Conservation (phyloP, 1,140 invertebrate species). For the Drosophila yakuba region DNA sequence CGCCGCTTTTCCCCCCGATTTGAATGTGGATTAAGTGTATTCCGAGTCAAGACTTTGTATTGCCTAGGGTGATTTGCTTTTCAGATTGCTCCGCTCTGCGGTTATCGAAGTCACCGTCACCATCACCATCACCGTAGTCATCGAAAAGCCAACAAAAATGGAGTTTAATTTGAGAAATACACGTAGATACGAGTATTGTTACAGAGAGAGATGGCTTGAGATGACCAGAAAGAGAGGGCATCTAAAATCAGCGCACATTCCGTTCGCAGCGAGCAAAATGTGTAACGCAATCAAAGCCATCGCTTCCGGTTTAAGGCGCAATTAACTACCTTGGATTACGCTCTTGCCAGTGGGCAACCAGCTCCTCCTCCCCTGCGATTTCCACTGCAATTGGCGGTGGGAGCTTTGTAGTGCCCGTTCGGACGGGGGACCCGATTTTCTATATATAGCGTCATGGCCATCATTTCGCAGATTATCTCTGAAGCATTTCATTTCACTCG, state of each 20-base stretch:
- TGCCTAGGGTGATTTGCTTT: constrained; percentile 80
- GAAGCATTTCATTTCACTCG: constrained; percentile 50
- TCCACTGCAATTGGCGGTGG: constrained; percentile 3
- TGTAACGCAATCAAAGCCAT: constrained; percentile 83
- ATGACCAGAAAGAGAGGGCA: constrained; percentile 23
- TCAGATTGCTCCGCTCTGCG: constrained; percentile 74
- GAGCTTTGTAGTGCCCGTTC: constrained; percentile 5
- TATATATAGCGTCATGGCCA: constrained; percentile 72
- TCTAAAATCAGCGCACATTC: constrained; percentile 78
- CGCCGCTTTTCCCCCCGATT: constrained; percentile 1
- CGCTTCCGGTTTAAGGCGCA: constrained; percentile 82
- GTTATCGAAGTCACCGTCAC: constrained; percentile 51
- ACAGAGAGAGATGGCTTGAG: constrained; percentile 2
- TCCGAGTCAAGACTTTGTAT: constrained; percentile 69
- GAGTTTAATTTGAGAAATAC: constrained; percentile 62
- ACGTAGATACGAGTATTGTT: not conserved
- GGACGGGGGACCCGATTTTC: constrained; percentile 20
- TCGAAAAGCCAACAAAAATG: constrained; percentile 35
- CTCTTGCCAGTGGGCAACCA: constrained; percentile 42
- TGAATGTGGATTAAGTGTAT: constrained; percentile 82
- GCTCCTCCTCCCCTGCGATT: not conserved
- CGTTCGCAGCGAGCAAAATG: constrained; percentile 68
- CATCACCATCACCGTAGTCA: constrained; percentile 9
- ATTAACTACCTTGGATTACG: constrained; percentile 81
- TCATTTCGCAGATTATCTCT: constrained; percentile 76